These are phyloP conservation scores for Rhyacichthys aspro DNA, from an alignment of 2,797 vertebrate genomes.

Conservation along the genomic window DNA sequence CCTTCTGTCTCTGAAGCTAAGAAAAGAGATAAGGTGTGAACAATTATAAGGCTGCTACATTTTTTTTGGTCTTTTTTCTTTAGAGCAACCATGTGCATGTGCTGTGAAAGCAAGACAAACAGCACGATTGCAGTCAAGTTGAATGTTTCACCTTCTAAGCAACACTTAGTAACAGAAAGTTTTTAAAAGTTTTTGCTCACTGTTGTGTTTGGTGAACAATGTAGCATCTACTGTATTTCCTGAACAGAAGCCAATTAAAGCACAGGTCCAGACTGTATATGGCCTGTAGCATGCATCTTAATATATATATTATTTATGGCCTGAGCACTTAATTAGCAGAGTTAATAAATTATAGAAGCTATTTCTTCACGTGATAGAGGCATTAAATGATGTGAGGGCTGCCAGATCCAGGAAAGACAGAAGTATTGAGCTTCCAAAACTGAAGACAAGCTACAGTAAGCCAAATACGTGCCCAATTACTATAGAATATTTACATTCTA, in stretches of 20 bases:
- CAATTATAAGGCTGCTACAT: conserved; percentile 33
- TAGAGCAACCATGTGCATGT: background rate
- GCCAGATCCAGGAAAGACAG: background rate
- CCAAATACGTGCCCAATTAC: background rate
- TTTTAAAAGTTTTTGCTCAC: too few species aligned
- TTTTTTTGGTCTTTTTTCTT: background rate
- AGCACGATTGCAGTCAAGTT: background rate
- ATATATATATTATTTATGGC: background rate
- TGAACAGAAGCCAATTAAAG: background rate
- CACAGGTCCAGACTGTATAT: background rate
- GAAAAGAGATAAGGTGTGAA: conserved; percentile 63
- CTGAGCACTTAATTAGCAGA: background rate
- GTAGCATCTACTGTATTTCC: too few species aligned
- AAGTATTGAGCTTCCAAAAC: background rate
- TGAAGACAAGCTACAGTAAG: too few species aligned
- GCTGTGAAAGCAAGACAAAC: background rate
- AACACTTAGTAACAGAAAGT: too few species aligned
- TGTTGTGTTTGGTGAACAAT: too few species aligned
- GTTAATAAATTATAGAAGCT: background rate
- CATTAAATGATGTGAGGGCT: background rate
- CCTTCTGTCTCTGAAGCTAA: conserved; percentile 56
- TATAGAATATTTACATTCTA: background rate
- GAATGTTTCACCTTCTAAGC: background rate
- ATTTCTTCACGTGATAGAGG: background rate
- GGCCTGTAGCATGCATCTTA: background rate